Evolutionary conservation across 2,888 invertebrate genomes (phyloP).

Genomic region (Leucophenga maculata): DNA sequence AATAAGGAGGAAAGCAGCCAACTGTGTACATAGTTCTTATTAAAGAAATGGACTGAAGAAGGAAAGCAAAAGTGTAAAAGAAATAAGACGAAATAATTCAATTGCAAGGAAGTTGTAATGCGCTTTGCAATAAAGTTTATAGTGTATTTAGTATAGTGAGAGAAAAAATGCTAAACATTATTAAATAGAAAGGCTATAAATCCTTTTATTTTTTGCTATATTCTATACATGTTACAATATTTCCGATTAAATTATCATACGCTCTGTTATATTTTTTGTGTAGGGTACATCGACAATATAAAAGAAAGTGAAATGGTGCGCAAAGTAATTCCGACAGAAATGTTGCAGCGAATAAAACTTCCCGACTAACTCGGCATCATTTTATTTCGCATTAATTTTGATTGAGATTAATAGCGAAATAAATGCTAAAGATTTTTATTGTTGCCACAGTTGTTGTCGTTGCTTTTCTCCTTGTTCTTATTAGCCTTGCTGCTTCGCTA

Average conservation of each 20-base stretch:
- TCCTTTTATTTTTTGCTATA: too few relatives aligned
- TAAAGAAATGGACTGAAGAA: constrained; percentile 45
- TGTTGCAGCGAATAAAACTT: constrained; percentile 9
- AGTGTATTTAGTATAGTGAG: too few relatives aligned
- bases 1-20: background rate
- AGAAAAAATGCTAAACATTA: too few relatives aligned
- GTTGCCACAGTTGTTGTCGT: constrained; percentile 30
- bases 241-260: too few relatives aligned
- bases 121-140: too few relatives aligned
- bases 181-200: too few relatives aligned
- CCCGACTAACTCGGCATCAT: constrained; percentile 29
- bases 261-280: too few relatives aligned
- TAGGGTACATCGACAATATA: constrained; percentile 17
- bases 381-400: constrained; percentile 60
- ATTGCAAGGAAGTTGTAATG: too few relatives aligned
- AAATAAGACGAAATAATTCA: constrained; percentile 28
- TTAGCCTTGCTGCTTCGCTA: background rate
- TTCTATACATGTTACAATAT: too few relatives aligned
- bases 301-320: constrained; percentile 10
- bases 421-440: constrained; percentile 60
- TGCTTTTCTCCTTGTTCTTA: background rate
- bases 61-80: constrained; percentile 12
- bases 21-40: background rate
- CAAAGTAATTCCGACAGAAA: constrained; percentile 6
- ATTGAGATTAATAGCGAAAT: constrained; percentile 65